Percentiles rank a stretch among this genome's conserved stretches.
Conservation (phyloP, 2,797 vertebrate genomes). For the Betta splendens region DNA sequence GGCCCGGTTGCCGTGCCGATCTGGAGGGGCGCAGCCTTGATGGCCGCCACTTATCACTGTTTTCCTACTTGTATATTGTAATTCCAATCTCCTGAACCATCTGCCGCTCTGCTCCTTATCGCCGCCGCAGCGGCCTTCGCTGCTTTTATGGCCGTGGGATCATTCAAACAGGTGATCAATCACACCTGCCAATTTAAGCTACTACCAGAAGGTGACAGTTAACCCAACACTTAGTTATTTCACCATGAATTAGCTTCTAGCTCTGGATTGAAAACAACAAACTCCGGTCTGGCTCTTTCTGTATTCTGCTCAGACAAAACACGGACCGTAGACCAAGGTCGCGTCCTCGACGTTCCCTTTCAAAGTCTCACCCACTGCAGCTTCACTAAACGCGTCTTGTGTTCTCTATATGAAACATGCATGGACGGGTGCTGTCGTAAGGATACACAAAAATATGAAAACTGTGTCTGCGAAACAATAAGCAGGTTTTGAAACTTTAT, state of each 20-base stretch:
- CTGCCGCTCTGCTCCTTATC: conserved; percentile 67
- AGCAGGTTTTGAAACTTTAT: too few species aligned
- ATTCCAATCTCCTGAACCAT: conserved; percentile 73
- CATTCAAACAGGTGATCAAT: conserved; percentile 25
- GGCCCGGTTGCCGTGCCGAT: conserved; percentile 79
- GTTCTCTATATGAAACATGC: neutral
- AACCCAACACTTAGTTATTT: neutral
- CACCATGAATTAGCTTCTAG: conserved; percentile 1
- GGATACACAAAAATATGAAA: neutral
- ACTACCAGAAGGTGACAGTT: neutral
- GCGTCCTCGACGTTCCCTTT: neutral
- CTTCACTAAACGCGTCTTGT: neutral
- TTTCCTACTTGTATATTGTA: conserved; percentile 75
- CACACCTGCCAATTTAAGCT: conserved; percentile 26
- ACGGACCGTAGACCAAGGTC: neutral
- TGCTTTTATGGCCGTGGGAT: conserved; percentile 54
- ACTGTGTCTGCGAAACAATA: too few species aligned
- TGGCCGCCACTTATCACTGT: conserved; percentile 70
- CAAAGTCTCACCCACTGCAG: neutral
- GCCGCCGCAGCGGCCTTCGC: conserved; percentile 25
- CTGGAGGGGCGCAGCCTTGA: conserved; percentile 77
- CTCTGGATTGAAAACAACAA: conserved; percentile 3
- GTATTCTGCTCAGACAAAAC: neutral
- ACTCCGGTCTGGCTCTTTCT: conserved; percentile 7
- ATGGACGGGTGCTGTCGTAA: too few species aligned